Base-by-base conservation (phyloP, 1,140 invertebrate species). In the Ceratina australensis region DNA sequence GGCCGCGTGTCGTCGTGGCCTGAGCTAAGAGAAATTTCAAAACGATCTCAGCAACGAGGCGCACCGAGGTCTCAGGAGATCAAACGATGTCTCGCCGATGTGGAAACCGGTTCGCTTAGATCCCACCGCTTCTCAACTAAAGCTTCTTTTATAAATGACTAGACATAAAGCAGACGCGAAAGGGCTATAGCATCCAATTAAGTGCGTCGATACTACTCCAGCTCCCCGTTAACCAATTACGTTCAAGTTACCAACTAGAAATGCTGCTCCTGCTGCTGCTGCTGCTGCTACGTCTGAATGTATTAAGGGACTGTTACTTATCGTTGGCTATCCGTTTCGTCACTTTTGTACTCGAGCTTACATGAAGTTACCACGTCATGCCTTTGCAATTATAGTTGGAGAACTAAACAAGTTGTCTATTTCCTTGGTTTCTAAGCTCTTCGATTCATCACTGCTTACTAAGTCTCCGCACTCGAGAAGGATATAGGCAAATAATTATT, bases 81-180 rank as follows among this genome's bases (percentile, higher is more conserved):
- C n/a, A 42, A 54, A 52, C 47, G 57, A 60, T 16, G 73, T 60
- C 56, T 28, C 33, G 64, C 2, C 33, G 56, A 33, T 16, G 24
- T 3, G 72, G 16, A 65, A 74, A 74, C 72, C 72, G 72, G 72
- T 74, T 66, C 72, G 28, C 72, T 20, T 57, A 26, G 72, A 52
- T 57, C 42, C 61, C 18, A 20, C 18, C 33, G 72, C 8, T 2
- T 47, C 52, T 18, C 28, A 20, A n/a, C n/a, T 42, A 49, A 60
- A 76, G 65, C 65, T 67, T 69, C 61, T 69, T 76, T 76, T 69
- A 69, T 76, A 69, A 76, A 76, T 60, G 73, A 60, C 65, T 33
- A 52, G 65, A 50, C 56, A 33, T 69, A 68, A 50, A 76, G 26
- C 54, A 33, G 47, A 49, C 54, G 54, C 65, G 65, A 68, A 76